Conservation (phyloP, 2,888 invertebrate species). For the Brachyopa scutellaris region DNA sequence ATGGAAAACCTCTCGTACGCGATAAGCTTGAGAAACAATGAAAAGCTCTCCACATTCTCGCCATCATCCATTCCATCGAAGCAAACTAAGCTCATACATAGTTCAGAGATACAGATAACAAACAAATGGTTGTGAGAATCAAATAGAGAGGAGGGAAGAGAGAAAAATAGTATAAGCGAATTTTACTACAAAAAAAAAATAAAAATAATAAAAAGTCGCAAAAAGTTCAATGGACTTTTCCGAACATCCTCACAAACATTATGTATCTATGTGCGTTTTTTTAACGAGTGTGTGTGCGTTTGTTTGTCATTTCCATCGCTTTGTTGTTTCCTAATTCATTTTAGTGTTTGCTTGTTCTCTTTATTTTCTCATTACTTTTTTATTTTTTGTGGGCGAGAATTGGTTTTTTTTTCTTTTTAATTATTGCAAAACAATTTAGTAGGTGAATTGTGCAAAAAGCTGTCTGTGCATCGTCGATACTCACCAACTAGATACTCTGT, state of each 20-base stretch:
- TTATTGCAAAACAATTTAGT: constrained; percentile 63
- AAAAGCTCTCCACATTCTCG: too few species aligned
- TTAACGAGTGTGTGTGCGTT: constrained; percentile 3
- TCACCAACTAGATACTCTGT: constrained; percentile 16
- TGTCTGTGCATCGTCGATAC: constrained; percentile 43
- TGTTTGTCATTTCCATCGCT: constrained; percentile 36
- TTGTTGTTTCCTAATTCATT: constrained; percentile 51
- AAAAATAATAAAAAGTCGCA: constrained; percentile 26
- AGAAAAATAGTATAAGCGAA: constrained; percentile 36
- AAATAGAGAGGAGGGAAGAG: neutral
- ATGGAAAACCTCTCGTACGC: too few species aligned
- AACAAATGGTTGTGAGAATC: too few species aligned
- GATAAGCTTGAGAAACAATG: too few species aligned
- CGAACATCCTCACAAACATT: constrained; percentile 45
- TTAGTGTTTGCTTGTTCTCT: constrained; percentile 45
- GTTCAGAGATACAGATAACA: too few species aligned
- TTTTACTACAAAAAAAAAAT: neutral
- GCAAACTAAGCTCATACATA: too few species aligned
- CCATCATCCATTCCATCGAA: too few species aligned
- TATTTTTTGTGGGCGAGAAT: constrained; percentile 44
- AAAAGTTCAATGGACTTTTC: constrained; percentile 73
- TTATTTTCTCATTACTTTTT: neutral
- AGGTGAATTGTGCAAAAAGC: constrained; percentile 67
- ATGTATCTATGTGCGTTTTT: constrained; percentile 1
- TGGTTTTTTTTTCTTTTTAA: constrained; percentile 10